Evolutionary conservation across 2,888 invertebrate genomes (phyloP).

Genomic region (Lasioglossum oenotherae): DNA sequence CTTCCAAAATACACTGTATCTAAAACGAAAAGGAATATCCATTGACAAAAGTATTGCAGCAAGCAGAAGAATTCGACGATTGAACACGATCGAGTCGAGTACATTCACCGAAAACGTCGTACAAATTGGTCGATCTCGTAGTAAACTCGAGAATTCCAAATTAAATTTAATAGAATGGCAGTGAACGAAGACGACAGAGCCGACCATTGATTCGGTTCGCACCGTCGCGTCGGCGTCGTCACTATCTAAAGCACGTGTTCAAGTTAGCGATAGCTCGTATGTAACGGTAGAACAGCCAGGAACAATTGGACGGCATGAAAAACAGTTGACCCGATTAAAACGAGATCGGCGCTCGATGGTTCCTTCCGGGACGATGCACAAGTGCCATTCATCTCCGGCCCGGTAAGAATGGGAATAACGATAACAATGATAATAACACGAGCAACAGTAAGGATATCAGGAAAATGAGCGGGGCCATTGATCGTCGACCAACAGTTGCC

Average conservation of each 20-base stretch:
- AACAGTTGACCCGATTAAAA: constrained; percentile 59
- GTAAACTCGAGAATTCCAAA: neutral
- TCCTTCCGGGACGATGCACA: constrained; percentile 39
- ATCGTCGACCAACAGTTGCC: constrained; percentile 38
- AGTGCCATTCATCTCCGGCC: constrained; percentile 60
- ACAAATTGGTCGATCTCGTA: neutral
- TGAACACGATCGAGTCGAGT: too few relatives aligned
- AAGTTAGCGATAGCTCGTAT: neutral
- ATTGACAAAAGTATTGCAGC: neutral
- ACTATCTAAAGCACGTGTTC: neutral
- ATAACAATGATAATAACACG: constrained; percentile 59
- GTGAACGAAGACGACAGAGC: neutral
- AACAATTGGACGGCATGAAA: constrained; percentile 27
- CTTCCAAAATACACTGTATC: neutral
- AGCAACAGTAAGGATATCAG: constrained; percentile 44
- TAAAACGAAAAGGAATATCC: neutral
- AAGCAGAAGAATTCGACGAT: neutral
- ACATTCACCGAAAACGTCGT: neutral
- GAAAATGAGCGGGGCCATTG: constrained; percentile 50
- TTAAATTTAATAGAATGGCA: neutral
- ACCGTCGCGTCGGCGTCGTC: neutral
- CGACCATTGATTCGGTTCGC: constrained; percentile 14
- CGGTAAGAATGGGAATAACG: constrained; percentile 63
- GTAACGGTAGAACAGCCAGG: constrained; percentile 3
- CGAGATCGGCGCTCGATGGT: constrained; percentile 40